phyloP scores from a whole-genome alignment of 1,140 invertebrate genomes.

The Eumeta japonica region DNA sequence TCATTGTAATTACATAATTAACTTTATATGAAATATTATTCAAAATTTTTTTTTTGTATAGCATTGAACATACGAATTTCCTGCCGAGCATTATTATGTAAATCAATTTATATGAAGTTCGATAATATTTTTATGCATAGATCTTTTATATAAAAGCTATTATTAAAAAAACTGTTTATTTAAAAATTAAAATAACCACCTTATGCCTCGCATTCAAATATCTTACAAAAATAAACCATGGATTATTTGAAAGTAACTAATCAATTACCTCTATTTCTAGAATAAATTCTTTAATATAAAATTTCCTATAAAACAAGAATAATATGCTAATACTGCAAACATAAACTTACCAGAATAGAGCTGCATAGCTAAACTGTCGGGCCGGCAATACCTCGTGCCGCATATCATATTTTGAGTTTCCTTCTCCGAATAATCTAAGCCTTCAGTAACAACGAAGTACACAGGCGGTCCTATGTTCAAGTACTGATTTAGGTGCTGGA shows the following conservation, averaged over 20 bases:
- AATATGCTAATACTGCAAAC: conserved; percentile 1
- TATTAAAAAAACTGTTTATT: too few species aligned
- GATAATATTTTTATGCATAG: too few species aligned
- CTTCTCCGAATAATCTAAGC: conserved; percentile 73
- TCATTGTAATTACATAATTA: too few species aligned
- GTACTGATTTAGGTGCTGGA: conserved; percentile 81
- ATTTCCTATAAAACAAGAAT: conserved; percentile 2
- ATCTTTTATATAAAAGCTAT: too few species aligned
- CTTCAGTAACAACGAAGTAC: conserved; percentile 91
- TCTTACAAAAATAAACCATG: too few species aligned
- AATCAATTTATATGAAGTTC: not conserved
- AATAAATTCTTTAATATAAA: too few species aligned
- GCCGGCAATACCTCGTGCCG: conserved; percentile 73
- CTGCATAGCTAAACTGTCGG: conserved; percentile 81
- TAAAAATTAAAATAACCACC: too few species aligned
- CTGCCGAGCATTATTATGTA: not conserved
- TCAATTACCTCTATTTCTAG: too few species aligned
- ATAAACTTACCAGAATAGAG: conserved; percentile 65
- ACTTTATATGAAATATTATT: too few species aligned
- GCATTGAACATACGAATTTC: not conserved
- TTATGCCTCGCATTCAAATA: too few species aligned
- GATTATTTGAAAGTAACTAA: too few species aligned
- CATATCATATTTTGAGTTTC: conserved; percentile 84
- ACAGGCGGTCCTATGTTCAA: conserved; percentile 94
- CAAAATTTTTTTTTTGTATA: too few species aligned